These are phyloP conservation scores for Pachliopta kotzebuea DNA, from an alignment of 2,888 invertebrate genomes.

Conservation along the genomic window DNA sequence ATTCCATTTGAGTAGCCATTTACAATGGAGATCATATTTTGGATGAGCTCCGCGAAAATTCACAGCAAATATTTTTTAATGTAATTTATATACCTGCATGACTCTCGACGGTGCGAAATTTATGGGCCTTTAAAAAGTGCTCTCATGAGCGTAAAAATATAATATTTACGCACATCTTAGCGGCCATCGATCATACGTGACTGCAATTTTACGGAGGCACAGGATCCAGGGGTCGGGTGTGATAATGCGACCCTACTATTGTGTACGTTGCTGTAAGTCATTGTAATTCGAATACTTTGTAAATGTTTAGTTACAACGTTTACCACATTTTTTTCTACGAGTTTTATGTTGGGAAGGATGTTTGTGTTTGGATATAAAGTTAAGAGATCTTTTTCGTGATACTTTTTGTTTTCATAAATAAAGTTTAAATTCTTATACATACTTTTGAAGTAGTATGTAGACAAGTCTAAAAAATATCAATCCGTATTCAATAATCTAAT, in stretches of 20 bases:
- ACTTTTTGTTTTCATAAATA: no score
- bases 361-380: no score
- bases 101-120: slow-evolving; percentile 21
- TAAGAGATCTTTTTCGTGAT: no score
- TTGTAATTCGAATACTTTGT: slow-evolving; percentile 23
- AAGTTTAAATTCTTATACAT: no score
- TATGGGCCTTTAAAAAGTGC: slow-evolving; percentile 27
- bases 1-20: slow-evolving; percentile 15
- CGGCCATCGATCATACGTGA: slow-evolving; percentile 57
- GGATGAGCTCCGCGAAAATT: slow-evolving; percentile 21
- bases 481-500: no score
- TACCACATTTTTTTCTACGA: no score
- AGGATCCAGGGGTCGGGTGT: slow-evolving; percentile 13
- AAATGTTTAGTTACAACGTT: not conserved
- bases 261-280: slow-evolving; percentile 19
- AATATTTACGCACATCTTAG: slow-evolving; percentile 45
- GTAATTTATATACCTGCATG: slow-evolving; percentile 28
- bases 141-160: slow-evolving; percentile 23
- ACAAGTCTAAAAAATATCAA: no score
- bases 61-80: slow-evolving; percentile 20
- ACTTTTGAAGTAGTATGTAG: no score
- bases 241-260: slow-evolving; percentile 15
- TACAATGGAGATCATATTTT: slow-evolving; percentile 23
- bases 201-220: slow-evolving; percentile 46
- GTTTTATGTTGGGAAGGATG: no score